Evolutionary conservation across 2,888 invertebrate species (phyloP).

Genomic region (Nudaria mundana): DNA sequence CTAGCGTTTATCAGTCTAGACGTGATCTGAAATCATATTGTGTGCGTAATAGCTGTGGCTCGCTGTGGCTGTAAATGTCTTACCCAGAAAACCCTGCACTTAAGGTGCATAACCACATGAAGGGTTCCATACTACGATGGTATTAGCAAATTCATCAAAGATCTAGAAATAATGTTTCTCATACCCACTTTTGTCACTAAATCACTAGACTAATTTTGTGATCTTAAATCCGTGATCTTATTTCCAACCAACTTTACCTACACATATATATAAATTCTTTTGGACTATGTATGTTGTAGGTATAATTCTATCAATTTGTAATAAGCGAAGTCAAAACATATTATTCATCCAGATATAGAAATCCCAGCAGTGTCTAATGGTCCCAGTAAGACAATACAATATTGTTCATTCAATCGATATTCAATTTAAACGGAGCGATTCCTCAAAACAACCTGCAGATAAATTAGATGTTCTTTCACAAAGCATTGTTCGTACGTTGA

Average conservation of each 20-base stretch:
- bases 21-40: slow-evolving; percentile 20
- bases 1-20: slow-evolving; percentile 27
- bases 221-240: no score
- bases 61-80: background rate
- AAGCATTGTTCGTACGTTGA: slow-evolving; percentile 70
- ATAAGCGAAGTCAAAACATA: background rate
- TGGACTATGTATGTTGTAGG: no score
- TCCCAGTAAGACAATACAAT: slow-evolving; percentile 39
- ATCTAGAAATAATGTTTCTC: no score
- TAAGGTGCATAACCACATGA: no score
- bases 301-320: slow-evolving; percentile 8
- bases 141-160: no score
- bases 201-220: no score
- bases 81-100: background rate
- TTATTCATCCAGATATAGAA: no score
- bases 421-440: slow-evolving; percentile 68
- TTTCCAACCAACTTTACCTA: no score
- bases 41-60: slow-evolving; percentile 4
- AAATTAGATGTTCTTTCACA: slow-evolving; percentile 78
- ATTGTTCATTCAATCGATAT: slow-evolving; percentile 62
- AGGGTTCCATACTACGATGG: no score
- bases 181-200: no score
- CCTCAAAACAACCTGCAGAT: slow-evolving; percentile 68
- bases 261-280: no score
- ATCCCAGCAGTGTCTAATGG: slow-evolving; percentile 17